Evolutionary conservation across 2,797 vertebrate genomes (phyloP).

Genomic region (Glyptemys insculpta): DNA sequence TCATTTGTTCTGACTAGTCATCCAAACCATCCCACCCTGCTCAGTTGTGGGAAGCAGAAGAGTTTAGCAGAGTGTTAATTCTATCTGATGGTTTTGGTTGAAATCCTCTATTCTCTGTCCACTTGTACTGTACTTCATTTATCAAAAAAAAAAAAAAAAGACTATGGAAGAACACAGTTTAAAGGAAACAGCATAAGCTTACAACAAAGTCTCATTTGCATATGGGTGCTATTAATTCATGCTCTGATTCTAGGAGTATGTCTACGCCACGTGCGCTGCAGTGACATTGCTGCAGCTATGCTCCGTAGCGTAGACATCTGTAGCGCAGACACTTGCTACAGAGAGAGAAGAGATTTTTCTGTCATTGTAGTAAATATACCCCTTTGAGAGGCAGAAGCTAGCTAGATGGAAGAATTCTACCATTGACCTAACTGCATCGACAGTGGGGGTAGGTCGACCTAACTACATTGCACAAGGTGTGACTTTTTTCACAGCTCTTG

Average conservation of each 20-base stretch:
- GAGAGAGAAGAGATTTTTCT: background rate
- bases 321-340: background rate
- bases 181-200: background rate
- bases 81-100: no score
- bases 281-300: no score
- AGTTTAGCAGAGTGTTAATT: no score
- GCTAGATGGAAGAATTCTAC: background rate
- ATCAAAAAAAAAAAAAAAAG: background rate
- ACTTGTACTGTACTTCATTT: background rate
- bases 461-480: no score
- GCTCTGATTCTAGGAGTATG: background rate
- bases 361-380: background rate
- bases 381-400: background rate
- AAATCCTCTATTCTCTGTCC: no score
- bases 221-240: background rate
- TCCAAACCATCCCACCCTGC: no score
- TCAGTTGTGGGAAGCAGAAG: no score
- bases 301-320: background rate
- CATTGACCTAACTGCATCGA: no score
- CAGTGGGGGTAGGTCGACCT: no score
- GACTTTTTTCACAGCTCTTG: no score
- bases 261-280: no score
- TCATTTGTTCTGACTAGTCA: no score
- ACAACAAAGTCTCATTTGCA: background rate
- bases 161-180: background rate